Base-by-base conservation (phyloP, 1,140 invertebrate species). In the Zaprionus ornatus region DNA sequence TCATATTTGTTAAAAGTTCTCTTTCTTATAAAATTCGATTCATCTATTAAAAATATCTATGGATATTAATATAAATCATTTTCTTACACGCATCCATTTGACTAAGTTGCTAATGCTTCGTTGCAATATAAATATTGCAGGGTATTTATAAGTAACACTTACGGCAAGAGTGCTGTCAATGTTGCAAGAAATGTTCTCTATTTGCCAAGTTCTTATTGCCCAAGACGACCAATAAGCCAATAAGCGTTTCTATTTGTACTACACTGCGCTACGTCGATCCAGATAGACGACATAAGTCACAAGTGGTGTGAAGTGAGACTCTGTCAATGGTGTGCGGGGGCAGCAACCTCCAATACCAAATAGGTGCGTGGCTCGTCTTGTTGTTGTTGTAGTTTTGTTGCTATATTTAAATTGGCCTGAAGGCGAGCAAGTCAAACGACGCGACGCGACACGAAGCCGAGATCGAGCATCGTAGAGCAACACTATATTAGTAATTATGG, bases 261-360 rank as follows among this genome's bases (percentile, higher is more conserved):
- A 32, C n/a, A 45, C 17, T 27, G 10, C 15, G 3, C 40, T 40
- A 40, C 37, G 15, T 15, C 15, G 37, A 40, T 40, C n/a, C 37
- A 45, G 6, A 45, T 7, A 45, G 7, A 62, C 13, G 10, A 40
- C 7, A 72, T 5, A 65, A 32, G 59, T 54, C 45, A 56, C 45
- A 68, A 50, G 21, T 35, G 32, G 29, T 32, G 25, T 35, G 23
- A 60, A 69, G 57, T 77, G 72, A 77, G 68, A 77, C 40, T 15
- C 40, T n/a, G 15, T 45, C 71, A 79, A 77, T 80, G n/a, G 56
- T 82, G 82, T 82, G 82, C 76, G 82, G 82, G 83, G 84, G 82
- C 80, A 77, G 84, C 83, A 79, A 79, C 82, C 82, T 86, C 80
- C 80, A 82, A 76, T 72, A 56, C 67, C 79, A 82, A 87, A 86